These are phyloP conservation scores for Drosophila bunnanda DNA, from an alignment of 2,888 invertebrate species.

Conservation along the genomic window DNA sequence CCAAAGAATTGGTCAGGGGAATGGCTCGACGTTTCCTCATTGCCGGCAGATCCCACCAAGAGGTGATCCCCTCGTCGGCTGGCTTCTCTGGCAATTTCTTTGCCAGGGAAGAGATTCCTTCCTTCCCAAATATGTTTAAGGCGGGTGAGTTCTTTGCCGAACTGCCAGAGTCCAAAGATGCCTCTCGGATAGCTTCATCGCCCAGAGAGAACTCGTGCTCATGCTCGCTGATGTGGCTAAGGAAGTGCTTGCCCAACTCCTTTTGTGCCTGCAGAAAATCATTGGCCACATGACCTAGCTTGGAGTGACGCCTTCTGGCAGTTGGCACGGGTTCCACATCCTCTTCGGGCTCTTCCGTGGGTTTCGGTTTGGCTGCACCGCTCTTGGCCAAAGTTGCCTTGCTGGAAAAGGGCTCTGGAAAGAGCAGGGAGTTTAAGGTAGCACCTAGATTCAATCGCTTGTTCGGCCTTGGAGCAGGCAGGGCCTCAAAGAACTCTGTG, in stretches of 20 bases:
- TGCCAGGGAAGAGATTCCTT: not conserved
- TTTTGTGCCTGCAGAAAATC: conserved; percentile 71
- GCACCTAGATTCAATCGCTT: conserved; percentile 61
- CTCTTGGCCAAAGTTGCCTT: conserved; percentile 44
- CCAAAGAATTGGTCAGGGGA: conserved; percentile 34
- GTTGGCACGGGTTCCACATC: conserved; percentile 53
- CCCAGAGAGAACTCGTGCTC: conserved; percentile 39
- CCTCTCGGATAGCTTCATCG: conserved; percentile 22
- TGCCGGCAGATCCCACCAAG: conserved; percentile 79
- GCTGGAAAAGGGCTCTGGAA: conserved; percentile 72
- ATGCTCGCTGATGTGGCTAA: conserved; percentile 61
- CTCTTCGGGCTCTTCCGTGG: conserved; percentile 30
- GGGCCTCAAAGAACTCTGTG: conserved; percentile 80
- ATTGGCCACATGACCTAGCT: conserved; percentile 48
- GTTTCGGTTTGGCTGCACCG: conserved; percentile 1
- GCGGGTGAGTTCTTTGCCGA: not conserved
- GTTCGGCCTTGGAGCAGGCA: conserved; percentile 55
- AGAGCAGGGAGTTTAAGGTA: conserved; percentile 71
- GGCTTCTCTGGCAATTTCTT: conserved; percentile 13
- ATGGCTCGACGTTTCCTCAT: conserved; percentile 57
- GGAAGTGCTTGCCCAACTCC: conserved; percentile 67
- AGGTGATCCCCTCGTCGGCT: conserved; percentile 49
- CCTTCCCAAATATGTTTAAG: conserved; percentile 59
- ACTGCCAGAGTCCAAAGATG: conserved; percentile 12
- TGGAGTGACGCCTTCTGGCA: conserved; percentile 46